Evolutionary conservation across 2,888 invertebrate genomes (phyloP), one percentile per base, ranked within the genome.

Genomic region (Scaptomyza caliginosa): DNA sequence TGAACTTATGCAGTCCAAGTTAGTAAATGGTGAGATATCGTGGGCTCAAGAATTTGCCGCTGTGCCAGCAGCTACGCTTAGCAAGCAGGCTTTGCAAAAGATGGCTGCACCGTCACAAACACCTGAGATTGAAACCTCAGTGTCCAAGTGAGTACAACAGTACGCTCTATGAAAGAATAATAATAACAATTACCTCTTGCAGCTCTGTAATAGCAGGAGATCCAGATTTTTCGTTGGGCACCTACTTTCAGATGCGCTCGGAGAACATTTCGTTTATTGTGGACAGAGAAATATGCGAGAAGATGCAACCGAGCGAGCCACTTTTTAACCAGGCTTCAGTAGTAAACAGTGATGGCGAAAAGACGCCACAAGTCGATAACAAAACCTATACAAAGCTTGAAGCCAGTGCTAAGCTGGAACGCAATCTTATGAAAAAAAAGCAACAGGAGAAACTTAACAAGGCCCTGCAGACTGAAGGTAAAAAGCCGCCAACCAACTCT

Each of bases 31-130:
- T 55, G 91, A 91, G 63, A 86, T 88, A 8, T 79, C 86, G 1
- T 91, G 91, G 91, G 90, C 90, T 0, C 85, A 90, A 21, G 88
- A 91, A 55, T 90, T 75, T 64, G 90, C 90, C 0, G 83, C 86
- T 1, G 90, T 91, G 48, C 91, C 91, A n/a, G 65, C 81, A 32
- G 79, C 81, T 16, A 79, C 77, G 1, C 54, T 89, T 2, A 90
- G 87, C 62, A 79, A 86, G 49, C 67, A 83, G 42, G 88, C 88
- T 2, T 77, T 89, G 56, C 74, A 75, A 17, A 88, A 84, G 36
- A 68, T 67, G 5, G 57, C 58, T 11, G 63, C 66, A 0, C 67
- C 75, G 1, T 38, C 63, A 0, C 50, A 52, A 40, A n/a, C 52
- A 0, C 24, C 66, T 0, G 82, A 74, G n/a, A 73, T 84, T 13